Conservation (phyloP, 2,113 vertebrate genomes). For the Lophochroa leadbeateri region DNA sequence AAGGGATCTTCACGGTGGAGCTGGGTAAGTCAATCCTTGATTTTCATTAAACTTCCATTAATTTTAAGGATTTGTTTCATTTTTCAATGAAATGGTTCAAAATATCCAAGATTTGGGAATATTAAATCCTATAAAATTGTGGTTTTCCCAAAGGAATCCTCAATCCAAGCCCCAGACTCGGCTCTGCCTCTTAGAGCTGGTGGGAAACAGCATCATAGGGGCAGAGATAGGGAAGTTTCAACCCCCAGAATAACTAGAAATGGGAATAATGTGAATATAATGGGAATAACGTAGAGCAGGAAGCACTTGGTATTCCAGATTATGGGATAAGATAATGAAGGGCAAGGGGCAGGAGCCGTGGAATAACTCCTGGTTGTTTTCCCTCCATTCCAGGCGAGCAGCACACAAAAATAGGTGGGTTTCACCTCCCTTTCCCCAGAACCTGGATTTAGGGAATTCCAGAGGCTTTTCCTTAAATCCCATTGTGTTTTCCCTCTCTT, state of each 20-base stretch:
- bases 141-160: not conserved
- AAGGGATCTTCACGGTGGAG: not conserved
- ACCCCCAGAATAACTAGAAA: not conserved
- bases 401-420: not conserved
- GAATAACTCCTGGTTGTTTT: not conserved
- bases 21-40: not conserved
- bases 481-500: not conserved
- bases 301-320: not conserved
- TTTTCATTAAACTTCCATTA: not conserved
- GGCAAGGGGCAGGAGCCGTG: rapidly evolving
- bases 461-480: not conserved
- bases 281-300: not conserved
- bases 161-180: not conserved
- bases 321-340: not conserved
- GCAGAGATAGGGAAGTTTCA: not conserved
- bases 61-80: no score
- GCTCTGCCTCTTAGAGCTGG: not conserved
- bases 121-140: not conserved
- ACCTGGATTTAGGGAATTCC: not conserved
- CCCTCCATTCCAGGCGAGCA: not conserved
- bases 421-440: not conserved
- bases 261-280: not conserved
- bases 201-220: not conserved
- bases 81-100: not conserved
- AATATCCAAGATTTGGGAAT: not conserved